Conservation (phyloP, 1,140 invertebrate genomes). For the Heliothis subflexa region DNA sequence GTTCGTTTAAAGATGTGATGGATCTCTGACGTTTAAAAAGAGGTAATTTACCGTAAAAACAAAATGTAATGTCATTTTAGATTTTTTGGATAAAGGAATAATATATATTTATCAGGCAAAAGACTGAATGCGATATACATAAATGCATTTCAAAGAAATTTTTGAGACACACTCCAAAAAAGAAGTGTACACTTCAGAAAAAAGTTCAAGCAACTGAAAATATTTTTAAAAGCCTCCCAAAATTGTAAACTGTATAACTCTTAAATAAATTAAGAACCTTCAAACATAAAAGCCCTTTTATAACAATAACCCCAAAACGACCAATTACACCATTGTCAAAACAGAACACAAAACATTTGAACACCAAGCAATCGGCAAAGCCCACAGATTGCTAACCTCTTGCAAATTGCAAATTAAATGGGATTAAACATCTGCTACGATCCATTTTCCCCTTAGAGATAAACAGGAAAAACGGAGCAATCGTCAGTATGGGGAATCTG, state of each 20-base stretch:
- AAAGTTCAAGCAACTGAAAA: too few species aligned
- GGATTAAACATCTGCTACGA: not conserved
- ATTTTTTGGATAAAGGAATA: too few species aligned
- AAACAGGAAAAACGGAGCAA: not conserved
- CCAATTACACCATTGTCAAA: not conserved
- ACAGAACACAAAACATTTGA: not conserved
- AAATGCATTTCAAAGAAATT: too few species aligned
- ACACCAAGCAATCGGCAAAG: not conserved
- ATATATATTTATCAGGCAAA: too few species aligned
- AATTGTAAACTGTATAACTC: not conserved
- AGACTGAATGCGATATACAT: too few species aligned
- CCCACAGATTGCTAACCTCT: constrained; percentile 11
- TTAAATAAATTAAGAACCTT: not conserved
- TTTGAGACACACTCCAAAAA: too few species aligned
- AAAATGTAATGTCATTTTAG: too few species aligned
- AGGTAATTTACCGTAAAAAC: too few species aligned
- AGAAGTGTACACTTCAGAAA: too few species aligned
- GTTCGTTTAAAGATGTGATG: too few species aligned
- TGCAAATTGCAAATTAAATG: constrained; percentile 20
- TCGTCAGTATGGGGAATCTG: constrained; percentile 7
- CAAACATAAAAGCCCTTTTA: not conserved
- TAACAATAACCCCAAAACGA: not conserved
- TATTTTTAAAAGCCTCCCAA: too few species aligned
- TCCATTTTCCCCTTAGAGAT: constrained; percentile 13
- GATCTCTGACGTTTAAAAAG: too few species aligned